Percentiles rank a stretch among this genome's conserved stretches.
phyloP scores from a whole-genome alignment of 2,888 invertebrate species.

The Capitulum mitella region DNA sequence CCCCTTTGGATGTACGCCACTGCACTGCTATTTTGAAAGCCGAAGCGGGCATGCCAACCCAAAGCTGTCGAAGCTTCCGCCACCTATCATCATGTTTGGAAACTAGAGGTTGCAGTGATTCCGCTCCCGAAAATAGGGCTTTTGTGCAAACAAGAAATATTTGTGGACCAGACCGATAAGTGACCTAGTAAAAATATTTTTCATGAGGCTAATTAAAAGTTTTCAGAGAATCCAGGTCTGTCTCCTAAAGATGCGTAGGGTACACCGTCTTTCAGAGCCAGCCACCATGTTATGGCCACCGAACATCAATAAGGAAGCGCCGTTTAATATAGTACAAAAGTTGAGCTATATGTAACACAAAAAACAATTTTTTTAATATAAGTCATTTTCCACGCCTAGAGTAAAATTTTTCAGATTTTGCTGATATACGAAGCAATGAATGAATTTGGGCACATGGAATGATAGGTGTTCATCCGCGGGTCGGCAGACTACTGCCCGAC shows the following conservation, averaged over 20 bases:
- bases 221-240: not conserved
- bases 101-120: not conserved
- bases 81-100: conserved; percentile 6
- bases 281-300: not conserved
- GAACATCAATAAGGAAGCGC: no score
- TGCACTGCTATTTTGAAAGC: no score
- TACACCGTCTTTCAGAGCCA: not conserved
- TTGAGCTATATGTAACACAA: no score
- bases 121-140: not conserved
- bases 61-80: no score
- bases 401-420: no score
- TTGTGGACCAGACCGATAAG: not conserved
- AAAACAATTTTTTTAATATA: no score
- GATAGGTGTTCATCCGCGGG: conserved; percentile 1
- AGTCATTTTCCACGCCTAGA: no score
- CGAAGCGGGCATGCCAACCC: no score
- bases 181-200: not conserved
- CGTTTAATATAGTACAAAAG: no score
- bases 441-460: not conserved
- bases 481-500: not conserved
- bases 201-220: not conserved
- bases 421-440: not conserved
- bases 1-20: no score
- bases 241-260: not conserved
- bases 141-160: not conserved